A percentile compares a stretch with the other conserved stretches of the same genome.
Evolutionary conservation across 2,888 invertebrate species (phyloP).

Genomic region (Crepidodera aurea): DNA sequence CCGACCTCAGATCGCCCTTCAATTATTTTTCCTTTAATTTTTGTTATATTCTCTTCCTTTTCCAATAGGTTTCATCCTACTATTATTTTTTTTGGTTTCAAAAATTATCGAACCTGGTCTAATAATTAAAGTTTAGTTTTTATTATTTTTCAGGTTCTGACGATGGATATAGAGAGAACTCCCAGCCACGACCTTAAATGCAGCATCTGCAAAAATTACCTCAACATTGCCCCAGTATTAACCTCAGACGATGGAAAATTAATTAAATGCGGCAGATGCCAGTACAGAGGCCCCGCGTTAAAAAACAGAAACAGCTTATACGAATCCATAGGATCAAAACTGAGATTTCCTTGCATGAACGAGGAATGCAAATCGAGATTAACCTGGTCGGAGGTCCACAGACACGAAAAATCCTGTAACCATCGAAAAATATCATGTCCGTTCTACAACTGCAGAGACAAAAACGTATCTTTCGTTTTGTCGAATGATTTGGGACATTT

Average conservation of each 20-base stretch:
- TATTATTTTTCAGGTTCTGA: background rate
- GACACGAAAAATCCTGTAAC: constrained; percentile 37
- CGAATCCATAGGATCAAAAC: constrained; percentile 39
- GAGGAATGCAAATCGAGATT: constrained; percentile 31
- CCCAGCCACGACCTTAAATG: constrained; percentile 36
- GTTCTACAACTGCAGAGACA: constrained; percentile 41
- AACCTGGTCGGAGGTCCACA: constrained; percentile 35
- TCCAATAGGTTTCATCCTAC: no score
- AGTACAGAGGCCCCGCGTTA: constrained; percentile 28
- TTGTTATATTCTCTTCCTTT: no score
- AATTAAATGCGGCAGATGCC: constrained; percentile 40
- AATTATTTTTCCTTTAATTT: no score
- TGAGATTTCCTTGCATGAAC: constrained; percentile 38
- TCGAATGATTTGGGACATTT: constrained; percentile 36
- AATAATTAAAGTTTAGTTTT: no score
- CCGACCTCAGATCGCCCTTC: no score
- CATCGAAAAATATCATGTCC: constrained; percentile 35
- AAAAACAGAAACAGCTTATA: constrained; percentile 39
- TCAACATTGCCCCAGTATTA: constrained; percentile 40
- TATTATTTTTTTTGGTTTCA: no score
- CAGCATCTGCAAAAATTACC: constrained; percentile 38
- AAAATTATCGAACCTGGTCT: no score
- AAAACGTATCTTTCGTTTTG: constrained; percentile 31
- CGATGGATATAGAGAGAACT: constrained; percentile 35
- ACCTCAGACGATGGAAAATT: constrained; percentile 40